A percentile compares a stretch with the other conserved stretches of the same genome.
phyloP scores from a whole-genome alignment of 2,888 invertebrate species.

The Pteria penguin region DNA sequence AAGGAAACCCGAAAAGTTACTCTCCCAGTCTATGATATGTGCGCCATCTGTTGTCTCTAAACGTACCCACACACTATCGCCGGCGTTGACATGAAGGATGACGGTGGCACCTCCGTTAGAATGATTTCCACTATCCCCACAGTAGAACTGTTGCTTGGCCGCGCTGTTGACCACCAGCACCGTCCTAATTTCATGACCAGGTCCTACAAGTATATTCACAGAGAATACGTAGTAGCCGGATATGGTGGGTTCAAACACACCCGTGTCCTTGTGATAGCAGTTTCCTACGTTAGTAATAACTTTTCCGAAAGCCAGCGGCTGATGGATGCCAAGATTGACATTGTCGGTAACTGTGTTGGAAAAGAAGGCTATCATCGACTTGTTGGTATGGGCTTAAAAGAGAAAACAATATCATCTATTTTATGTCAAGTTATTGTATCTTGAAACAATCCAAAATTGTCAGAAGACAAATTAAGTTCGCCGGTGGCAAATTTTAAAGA shows the following conservation, averaged over 20 bases:
- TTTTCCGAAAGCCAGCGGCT: constrained; percentile 2
- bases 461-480: no score
- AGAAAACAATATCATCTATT: no score
- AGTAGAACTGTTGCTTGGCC: background rate
- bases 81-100: constrained; percentile 4
- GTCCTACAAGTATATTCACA: background rate
- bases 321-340: background rate
- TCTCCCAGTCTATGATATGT: background rate
- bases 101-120: background rate
- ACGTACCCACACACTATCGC: constrained; percentile 3
- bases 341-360: background rate
- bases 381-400: no score
- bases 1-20: constrained; percentile 5
- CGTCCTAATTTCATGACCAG: background rate
- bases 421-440: no score
- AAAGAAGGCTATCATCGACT: constrained; percentile 12
- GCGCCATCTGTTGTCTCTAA: background rate
- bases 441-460: no score
- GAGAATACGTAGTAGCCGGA: constrained; percentile 1
- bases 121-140: background rate
- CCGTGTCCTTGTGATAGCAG: background rate
- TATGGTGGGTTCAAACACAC: background rate
- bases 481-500: no score
- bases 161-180: background rate
- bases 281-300: constrained; percentile 8